These are phyloP conservation scores for Pionites leucogaster DNA, from an alignment of 2,113 vertebrate species.

Conservation along the genomic window DNA sequence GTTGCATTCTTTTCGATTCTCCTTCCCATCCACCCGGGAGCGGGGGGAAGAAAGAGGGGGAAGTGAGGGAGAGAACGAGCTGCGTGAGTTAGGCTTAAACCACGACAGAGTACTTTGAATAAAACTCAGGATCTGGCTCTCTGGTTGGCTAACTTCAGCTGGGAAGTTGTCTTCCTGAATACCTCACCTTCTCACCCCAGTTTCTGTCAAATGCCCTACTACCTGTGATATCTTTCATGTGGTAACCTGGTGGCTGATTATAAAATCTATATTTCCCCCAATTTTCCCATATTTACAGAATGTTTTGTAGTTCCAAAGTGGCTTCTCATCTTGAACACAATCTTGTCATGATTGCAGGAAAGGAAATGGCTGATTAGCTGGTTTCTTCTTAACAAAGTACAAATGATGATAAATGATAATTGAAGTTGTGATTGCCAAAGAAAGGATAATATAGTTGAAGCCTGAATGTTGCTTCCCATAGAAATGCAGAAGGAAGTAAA, in stretches of 20 bases:
- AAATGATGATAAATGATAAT: constrained; percentile 15
- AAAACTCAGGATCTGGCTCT: not conserved
- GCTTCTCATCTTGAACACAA: not conserved
- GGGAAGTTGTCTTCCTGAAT: not conserved
- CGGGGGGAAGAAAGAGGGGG: too few species aligned
- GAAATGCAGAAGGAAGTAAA: not conserved
- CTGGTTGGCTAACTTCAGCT: not conserved
- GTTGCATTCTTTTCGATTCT: too few species aligned
- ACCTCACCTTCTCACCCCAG: not conserved
- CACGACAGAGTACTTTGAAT: not conserved
- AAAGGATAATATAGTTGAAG: not conserved
- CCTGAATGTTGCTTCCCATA: not conserved
- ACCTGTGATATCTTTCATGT: not conserved
- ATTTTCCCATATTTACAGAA: not conserved
- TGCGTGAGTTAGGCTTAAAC: too few species aligned
- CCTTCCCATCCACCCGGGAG: too few species aligned
- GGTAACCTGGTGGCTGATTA: not conserved
- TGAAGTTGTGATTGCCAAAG: not conserved
- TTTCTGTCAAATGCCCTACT: not conserved
- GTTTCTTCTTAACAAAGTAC: constrained; percentile 6
- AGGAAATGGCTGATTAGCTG: constrained; percentile 1
- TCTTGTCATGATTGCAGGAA: not conserved
- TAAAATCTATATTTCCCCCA: not conserved
- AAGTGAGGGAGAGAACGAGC: too few species aligned
- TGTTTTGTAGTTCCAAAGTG: not conserved